phyloP scores from a whole-genome alignment of 2,888 invertebrate species.

The Drosophila fulvimacula region DNA sequence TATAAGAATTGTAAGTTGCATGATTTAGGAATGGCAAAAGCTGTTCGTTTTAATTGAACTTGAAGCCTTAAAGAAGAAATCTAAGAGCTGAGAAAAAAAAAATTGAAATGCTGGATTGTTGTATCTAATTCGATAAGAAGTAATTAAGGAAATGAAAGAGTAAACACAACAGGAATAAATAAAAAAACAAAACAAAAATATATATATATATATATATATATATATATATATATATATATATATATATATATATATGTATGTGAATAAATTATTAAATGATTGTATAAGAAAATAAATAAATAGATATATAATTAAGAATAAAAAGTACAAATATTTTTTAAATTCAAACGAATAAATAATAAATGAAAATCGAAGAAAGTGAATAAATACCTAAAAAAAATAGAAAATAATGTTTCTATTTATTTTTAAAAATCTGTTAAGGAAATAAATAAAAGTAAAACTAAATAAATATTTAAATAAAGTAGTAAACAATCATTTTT shows the following conservation, averaged over 20 bases:
- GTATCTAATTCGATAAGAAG: too few species aligned
- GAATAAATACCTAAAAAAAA: too few species aligned
- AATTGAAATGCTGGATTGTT: neutral
- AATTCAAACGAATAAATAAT: neutral
- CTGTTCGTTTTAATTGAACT: neutral
- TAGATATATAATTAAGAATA: neutral
- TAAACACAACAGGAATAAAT: too few species aligned
- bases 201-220: neutral
- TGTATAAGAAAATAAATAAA: neutral
- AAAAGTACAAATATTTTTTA: neutral
- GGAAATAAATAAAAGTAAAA: too few species aligned
- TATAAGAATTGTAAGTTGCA: slow-evolving; percentile 28
- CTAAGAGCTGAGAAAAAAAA: neutral
- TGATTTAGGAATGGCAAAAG: slow-evolving; percentile 6
- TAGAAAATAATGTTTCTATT: too few species aligned
- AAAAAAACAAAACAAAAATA: neutral
- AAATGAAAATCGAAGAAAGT: too few species aligned
- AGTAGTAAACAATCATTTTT: too few species aligned
- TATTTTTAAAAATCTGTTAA: too few species aligned
- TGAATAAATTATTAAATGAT: neutral
- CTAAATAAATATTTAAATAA: too few species aligned
- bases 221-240: neutral
- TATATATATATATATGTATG: neutral
- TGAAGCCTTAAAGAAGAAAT: neutral
- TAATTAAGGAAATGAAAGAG: too few species aligned